Conservation (phyloP, 2,797 vertebrate species). For the Sandelia bainsii region DNA sequence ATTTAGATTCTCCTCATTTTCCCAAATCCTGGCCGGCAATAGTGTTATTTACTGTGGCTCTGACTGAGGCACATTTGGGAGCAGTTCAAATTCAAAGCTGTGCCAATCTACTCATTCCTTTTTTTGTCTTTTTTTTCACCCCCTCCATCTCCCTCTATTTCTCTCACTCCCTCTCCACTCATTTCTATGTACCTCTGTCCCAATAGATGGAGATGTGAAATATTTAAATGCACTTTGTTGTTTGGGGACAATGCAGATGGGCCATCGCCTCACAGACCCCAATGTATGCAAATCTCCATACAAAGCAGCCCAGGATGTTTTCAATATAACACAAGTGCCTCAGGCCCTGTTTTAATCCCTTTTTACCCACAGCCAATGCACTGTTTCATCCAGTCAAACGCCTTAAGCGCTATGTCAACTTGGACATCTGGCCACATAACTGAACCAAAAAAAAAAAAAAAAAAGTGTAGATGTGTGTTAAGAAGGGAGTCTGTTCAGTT, state of each 20-base stretch:
- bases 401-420: constrained; percentile 94
- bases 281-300: constrained; percentile 93
- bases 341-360: constrained; percentile 96
- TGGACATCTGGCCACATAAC: constrained; percentile 96
- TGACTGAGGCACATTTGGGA: constrained; percentile 86
- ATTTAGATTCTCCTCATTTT: constrained; percentile 81
- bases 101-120: constrained; percentile 83
- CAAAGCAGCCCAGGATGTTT: constrained; percentile 95
- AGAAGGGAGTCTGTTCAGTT: constrained; percentile 58
- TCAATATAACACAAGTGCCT: constrained; percentile 95
- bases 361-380: constrained; percentile 90
- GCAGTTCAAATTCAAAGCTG: constrained; percentile 85
- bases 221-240: constrained; percentile 93
- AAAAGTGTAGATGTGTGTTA: constrained; percentile 65
- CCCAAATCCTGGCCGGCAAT: constrained; percentile 77
- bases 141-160: constrained; percentile 54
- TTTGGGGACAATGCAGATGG: constrained; percentile 95
- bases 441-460: constrained; percentile 75
- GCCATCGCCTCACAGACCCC: constrained; percentile 87
- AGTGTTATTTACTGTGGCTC: constrained; percentile 84
- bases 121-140: constrained; percentile 52
- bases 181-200: constrained; percentile 75
- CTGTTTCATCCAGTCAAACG: constrained; percentile 97
- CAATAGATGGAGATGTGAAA: constrained; percentile 88
- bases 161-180: constrained; percentile 53